Conservation (phyloP, 2,797 vertebrate genomes). For the Cygnus olor region DNA sequence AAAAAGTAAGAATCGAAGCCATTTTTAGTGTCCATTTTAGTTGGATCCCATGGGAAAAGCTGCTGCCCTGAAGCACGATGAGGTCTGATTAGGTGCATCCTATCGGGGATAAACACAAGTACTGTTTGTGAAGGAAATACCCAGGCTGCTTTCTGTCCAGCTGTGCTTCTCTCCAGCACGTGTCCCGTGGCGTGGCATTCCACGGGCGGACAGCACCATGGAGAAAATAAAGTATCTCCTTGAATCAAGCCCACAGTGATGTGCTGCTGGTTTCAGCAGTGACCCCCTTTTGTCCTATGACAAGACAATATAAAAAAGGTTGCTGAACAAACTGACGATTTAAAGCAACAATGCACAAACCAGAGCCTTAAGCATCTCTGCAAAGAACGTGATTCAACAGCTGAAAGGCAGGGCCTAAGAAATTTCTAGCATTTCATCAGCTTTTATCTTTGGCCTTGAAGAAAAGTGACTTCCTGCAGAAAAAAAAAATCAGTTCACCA, state of each 20-base stretch:
- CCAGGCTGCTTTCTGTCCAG: not conserved
- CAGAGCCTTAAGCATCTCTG: not conserved
- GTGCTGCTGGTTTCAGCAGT: not conserved
- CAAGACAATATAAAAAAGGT: not conserved
- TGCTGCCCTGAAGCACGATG: not conserved
- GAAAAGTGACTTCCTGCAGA: constrained; percentile 41
- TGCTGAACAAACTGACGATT: not conserved
- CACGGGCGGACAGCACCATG: not conserved
- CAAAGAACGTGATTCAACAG: not conserved
- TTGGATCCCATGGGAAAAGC: not conserved
- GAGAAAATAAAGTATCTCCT: not conserved
- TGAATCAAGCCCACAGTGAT: not conserved
- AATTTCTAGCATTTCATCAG: constrained; percentile 20
- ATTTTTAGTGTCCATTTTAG: not conserved
- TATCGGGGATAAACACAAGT: not conserved
- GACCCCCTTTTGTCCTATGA: not conserved
- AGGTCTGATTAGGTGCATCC: not conserved
- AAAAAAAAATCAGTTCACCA: not conserved
- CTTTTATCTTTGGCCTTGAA: constrained; percentile 30
- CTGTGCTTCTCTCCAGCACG: not conserved
- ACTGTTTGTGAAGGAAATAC: not conserved
- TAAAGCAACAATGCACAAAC: not conserved
- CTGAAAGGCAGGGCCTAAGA: constrained; percentile 3
- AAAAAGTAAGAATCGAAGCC: not conserved
- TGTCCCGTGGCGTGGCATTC: not conserved